Conservation (phyloP, 2,888 invertebrate species). For the Epistrophe grossulariae region DNA sequence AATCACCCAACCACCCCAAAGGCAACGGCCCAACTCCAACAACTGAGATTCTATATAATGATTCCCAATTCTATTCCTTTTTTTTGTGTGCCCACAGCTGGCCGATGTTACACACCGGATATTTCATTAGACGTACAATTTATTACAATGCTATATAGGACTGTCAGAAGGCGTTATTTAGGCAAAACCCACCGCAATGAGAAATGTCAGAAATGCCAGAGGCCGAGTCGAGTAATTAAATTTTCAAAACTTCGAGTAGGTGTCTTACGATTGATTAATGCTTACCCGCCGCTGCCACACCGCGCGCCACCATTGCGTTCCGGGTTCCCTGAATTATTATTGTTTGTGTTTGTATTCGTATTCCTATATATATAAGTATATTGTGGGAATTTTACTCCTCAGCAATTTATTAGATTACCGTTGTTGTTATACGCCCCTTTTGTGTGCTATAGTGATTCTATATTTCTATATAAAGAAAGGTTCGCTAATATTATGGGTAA, state of each 20-base stretch:
- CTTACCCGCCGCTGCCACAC: constrained; percentile 31
- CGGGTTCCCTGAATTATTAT: neutral
- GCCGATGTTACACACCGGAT: constrained; percentile 70
- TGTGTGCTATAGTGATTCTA: neutral
- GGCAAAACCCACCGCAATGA: constrained; percentile 63
- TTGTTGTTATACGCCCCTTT: constrained; percentile 19
- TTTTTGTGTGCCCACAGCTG: constrained; percentile 43
- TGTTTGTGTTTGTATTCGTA: neutral
- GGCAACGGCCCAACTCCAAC: neutral
- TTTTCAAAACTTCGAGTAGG: constrained; percentile 74
- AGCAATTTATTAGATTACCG: constrained; percentile 73
- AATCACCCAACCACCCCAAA: neutral
- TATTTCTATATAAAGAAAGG: constrained; percentile 12
- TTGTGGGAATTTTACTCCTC: constrained; percentile 64
- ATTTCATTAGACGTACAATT: constrained; percentile 74
- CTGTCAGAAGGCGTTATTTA: constrained; percentile 35
- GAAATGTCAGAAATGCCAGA: constrained; percentile 73
- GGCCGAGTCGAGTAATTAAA: constrained; percentile 74
- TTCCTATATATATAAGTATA: too few species aligned
- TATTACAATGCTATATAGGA: constrained; percentile 50
- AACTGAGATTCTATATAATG: constrained; percentile 50
- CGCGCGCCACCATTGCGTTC: constrained; percentile 29
- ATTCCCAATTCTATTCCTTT: constrained; percentile 36
- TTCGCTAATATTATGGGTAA: constrained; percentile 9
- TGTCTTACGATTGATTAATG: constrained; percentile 75